These are phyloP conservation scores for Bombus superbus DNA, from an alignment of 1,140 invertebrate species.

Conservation along the genomic window DNA sequence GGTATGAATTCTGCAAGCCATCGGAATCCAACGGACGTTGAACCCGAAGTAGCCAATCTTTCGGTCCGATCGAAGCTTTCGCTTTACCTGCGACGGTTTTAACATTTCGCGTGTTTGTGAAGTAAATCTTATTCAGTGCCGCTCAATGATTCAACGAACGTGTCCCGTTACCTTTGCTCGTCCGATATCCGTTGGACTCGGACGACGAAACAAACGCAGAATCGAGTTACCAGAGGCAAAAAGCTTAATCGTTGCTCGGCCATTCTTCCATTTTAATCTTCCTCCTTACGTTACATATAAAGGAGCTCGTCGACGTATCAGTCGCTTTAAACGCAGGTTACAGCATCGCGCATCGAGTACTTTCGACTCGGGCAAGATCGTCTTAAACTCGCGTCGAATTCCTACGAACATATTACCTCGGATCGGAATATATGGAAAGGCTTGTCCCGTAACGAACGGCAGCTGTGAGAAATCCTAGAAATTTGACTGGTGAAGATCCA, in stretches of 20 bases:
- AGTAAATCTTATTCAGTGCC: not conserved
- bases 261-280: too few species aligned
- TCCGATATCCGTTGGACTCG: not conserved
- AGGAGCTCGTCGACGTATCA: too few species aligned
- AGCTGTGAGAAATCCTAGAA: not conserved
- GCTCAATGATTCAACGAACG: not conserved
- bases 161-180: too few species aligned
- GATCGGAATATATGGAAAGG: too few species aligned
- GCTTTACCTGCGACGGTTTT: not conserved
- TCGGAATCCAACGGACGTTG: not conserved
- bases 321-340: too few species aligned
- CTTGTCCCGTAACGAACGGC: not conserved
- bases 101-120: not conserved
- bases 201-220: not conserved
- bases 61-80: not conserved
- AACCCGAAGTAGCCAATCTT: not conserved
- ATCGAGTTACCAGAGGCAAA: not conserved
- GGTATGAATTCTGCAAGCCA: not conserved
- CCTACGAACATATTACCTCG: too few species aligned
- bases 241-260: not conserved
- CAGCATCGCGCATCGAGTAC: too few species aligned
- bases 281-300: too few species aligned
- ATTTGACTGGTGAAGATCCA: not conserved
- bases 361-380: too few species aligned
- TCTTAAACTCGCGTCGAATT: too few species aligned